Percentiles rank a stretch among this genome's conserved stretches.
Conservation (phyloP, 2,888 invertebrate species). For the Tigriopus californicus region DNA sequence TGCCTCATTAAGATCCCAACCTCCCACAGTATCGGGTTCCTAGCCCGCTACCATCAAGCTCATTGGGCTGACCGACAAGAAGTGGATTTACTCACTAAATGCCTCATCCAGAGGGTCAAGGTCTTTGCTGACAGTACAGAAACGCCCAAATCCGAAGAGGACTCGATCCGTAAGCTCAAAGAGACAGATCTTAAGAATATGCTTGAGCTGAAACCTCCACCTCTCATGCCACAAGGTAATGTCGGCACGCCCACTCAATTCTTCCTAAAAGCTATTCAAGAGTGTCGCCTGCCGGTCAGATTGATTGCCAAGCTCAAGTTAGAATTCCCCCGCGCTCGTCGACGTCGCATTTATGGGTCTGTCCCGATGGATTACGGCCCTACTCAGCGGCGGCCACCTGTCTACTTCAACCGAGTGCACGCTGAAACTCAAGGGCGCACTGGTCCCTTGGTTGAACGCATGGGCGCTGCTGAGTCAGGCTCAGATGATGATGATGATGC, state of each 20-base stretch:
- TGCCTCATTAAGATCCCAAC: neutral
- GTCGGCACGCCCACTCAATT: conserved; percentile 32
- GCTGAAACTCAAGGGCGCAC: neutral
- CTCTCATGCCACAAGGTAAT: conserved; percentile 33
- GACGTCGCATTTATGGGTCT: conserved; percentile 28
- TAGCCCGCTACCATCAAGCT: neutral
- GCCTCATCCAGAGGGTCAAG: neutral
- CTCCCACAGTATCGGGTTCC: neutral
- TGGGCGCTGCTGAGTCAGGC: too few relatives aligned
- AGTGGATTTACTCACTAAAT: neutral
- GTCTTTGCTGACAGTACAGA: neutral
- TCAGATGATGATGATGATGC: conserved; percentile 27
- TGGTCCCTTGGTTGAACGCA: neutral
- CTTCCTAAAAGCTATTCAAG: conserved; percentile 29
- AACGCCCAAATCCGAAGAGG: neutral
- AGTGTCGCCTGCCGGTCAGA: conserved; percentile 28
- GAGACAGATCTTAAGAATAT: neutral
- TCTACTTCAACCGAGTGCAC: neutral
- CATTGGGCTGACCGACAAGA: neutral
- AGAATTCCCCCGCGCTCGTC: conserved; percentile 21
- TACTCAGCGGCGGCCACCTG: neutral
- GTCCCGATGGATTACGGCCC: conserved; percentile 29
- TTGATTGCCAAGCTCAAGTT: conserved; percentile 29
- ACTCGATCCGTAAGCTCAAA: too few relatives aligned
- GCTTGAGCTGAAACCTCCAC: neutral